These are phyloP conservation scores for Mesocricetus auratus DNA, from an alignment of 2,113 vertebrate species.

Conservation along the genomic window DNA sequence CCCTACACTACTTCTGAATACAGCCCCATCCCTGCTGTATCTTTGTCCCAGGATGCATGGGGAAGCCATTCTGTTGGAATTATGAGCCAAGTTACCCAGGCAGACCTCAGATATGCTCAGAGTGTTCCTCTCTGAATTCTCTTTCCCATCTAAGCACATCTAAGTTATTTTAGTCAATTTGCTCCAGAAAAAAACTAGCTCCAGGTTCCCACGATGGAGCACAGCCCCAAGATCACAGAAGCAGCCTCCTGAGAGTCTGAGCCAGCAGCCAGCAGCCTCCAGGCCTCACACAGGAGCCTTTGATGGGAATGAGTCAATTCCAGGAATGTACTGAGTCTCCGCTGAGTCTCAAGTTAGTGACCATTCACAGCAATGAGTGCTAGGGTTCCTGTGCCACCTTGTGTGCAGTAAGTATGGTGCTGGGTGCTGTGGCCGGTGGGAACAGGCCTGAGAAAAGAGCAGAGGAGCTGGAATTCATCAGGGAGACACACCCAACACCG, in stretches of 20 bases:
- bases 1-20: neutral
- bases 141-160: neutral
- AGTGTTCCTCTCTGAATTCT: conserved; percentile 25
- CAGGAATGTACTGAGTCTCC: conserved; percentile 56
- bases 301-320: conserved; percentile 57
- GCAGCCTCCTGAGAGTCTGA: neutral
- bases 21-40: neutral
- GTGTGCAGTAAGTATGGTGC: neutral
- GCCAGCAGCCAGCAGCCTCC: neutral
- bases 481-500: neutral
- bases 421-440: neutral
- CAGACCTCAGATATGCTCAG: neutral
- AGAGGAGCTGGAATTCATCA: neutral
- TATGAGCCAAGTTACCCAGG: neutral
- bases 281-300: neutral
- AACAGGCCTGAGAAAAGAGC: neutral
- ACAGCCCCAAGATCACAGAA: neutral
- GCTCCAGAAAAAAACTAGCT: neutral
- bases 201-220: neutral
- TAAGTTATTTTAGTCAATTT: neutral
- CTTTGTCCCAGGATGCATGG: neutral
- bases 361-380: neutral
- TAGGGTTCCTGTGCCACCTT: neutral
- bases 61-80: neutral
- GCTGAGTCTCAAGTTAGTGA: conserved; percentile 51